These are phyloP conservation scores for Jaculus jaculus DNA, from an alignment of 2,113 vertebrate species.

Conservation along the genomic window DNA sequence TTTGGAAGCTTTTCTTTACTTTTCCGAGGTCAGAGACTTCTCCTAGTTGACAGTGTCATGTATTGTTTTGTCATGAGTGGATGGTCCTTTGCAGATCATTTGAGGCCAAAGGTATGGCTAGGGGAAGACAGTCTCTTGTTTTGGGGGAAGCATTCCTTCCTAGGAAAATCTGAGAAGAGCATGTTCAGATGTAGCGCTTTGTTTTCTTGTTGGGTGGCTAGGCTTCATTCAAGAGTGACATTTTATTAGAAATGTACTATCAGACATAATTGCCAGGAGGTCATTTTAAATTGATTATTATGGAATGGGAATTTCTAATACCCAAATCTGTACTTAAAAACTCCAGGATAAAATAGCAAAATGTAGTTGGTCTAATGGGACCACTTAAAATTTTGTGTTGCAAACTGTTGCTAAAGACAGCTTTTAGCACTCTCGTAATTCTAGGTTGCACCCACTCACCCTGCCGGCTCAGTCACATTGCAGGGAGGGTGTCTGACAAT, in stretches of 20 bases:
- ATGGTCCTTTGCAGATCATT: not conserved
- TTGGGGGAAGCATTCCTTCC: not conserved
- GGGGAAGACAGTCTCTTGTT: not conserved
- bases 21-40: not conserved
- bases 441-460: constrained; percentile 7
- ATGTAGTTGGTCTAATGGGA: constrained; percentile 3
- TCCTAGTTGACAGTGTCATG: not conserved
- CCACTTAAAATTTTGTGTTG: constrained; percentile 27
- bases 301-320: constrained; percentile 45
- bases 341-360: constrained; percentile 21
- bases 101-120: not conserved
- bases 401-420: constrained; percentile 44
- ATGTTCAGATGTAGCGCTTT: not conserved
- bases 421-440: constrained; percentile 49
- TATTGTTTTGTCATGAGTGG: not conserved
- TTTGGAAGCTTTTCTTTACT: constrained; percentile 11
- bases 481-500: constrained; percentile 19
- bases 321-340: constrained; percentile 30
- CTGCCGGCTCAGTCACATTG: constrained; percentile 27
- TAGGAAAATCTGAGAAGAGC: not conserved
- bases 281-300: constrained; percentile 46
- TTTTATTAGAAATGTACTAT: constrained; percentile 44
- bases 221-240: constrained; percentile 40
- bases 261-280: constrained; percentile 45
- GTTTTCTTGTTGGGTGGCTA: constrained; percentile 16